A percentile compares a stretch with the other conserved stretches of the same genome.
phyloP scores from a whole-genome alignment of 2,888 invertebrate species.

The Steinernema scapterisci region DNA sequence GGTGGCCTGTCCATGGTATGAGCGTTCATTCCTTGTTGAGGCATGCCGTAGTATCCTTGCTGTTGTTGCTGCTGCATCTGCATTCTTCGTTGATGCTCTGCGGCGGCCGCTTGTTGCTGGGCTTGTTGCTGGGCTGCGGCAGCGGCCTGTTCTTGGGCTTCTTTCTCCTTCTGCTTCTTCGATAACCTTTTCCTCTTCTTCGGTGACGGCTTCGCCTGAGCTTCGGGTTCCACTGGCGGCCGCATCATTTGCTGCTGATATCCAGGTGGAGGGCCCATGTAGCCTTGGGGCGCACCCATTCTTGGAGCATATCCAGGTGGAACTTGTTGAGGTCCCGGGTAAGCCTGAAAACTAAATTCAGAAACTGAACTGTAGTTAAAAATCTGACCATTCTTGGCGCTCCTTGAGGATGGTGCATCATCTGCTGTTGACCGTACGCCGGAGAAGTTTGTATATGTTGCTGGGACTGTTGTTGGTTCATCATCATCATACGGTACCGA shows the following conservation, averaged over 20 bases:
- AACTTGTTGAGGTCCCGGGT: background rate
- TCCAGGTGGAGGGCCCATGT: slow-evolving; percentile 10
- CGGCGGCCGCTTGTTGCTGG: background rate
- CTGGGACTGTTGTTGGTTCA: slow-evolving; percentile 25
- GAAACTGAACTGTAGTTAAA: background rate
- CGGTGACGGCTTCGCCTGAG: slow-evolving; percentile 35
- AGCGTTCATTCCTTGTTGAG: slow-evolving; percentile 22
- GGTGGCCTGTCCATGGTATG: slow-evolving; percentile 25
- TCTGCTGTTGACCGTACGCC: slow-evolving; percentile 10
- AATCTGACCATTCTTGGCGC: background rate
- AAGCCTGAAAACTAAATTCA: background rate
- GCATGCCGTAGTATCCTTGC: slow-evolving; percentile 21
- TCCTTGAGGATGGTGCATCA: slow-evolving; percentile 3
- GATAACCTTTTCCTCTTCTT: slow-evolving; percentile 44
- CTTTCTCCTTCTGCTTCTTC: slow-evolving; percentile 47
- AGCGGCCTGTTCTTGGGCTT: slow-evolving; percentile 9
- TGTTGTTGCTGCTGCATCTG: slow-evolving; percentile 25
- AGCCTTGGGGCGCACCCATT: background rate
- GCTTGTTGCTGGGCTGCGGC: background rate
- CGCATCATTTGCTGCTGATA: background rate
- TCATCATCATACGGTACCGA: slow-evolving; percentile 30
- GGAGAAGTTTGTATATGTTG: slow-evolving; percentile 9
- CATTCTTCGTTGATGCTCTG: slow-evolving; percentile 9
- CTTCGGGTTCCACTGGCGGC: background rate
- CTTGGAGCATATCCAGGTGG: slow-evolving; percentile 1